phyloP scores from a whole-genome alignment of 2,888 invertebrate genomes.

The Neuroscelio doddi region DNA sequence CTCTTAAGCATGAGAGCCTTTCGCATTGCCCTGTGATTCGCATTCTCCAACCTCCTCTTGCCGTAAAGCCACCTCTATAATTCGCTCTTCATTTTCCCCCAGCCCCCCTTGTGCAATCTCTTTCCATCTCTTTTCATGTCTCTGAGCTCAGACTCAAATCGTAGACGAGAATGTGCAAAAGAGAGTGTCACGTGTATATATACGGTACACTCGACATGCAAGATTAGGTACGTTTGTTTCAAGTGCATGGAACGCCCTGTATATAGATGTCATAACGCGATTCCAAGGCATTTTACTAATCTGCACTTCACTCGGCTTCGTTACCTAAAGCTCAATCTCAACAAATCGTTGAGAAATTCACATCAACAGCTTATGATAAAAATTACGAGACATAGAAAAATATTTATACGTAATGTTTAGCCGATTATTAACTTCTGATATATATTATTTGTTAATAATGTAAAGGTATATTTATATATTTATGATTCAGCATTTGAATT shows the following conservation, averaged over 20 bases:
- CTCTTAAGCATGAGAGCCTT: constrained; percentile 50
- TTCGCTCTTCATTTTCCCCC: constrained; percentile 44
- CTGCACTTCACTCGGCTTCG: constrained; percentile 58
- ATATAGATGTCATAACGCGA: constrained; percentile 57
- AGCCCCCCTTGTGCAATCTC: constrained; percentile 22
- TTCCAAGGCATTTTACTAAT: constrained; percentile 60
- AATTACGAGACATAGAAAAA: too few species aligned
- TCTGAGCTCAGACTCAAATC: constrained; percentile 44
- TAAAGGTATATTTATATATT: too few species aligned
- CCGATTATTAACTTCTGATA: too few species aligned
- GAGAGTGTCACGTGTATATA: constrained; percentile 39
- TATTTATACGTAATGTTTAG: too few species aligned
- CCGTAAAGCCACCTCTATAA: constrained; percentile 34
- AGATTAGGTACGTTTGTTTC: constrained; percentile 54
- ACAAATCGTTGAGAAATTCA: constrained; percentile 33
- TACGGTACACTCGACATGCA: constrained; percentile 41
- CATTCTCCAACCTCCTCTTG: constrained; percentile 37
- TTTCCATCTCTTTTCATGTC: constrained; percentile 39
- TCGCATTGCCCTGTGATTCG: constrained; percentile 41
- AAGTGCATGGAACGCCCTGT: constrained; percentile 53
- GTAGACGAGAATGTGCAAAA: constrained; percentile 47
- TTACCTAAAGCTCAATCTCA: constrained; percentile 49
- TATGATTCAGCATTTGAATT: too few species aligned
- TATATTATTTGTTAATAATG: too few species aligned
- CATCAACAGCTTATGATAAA: constrained; percentile 22